These are phyloP conservation scores for Nasonia giraulti DNA, from an alignment of 1,140 invertebrate species.

Conservation along the genomic window DNA sequence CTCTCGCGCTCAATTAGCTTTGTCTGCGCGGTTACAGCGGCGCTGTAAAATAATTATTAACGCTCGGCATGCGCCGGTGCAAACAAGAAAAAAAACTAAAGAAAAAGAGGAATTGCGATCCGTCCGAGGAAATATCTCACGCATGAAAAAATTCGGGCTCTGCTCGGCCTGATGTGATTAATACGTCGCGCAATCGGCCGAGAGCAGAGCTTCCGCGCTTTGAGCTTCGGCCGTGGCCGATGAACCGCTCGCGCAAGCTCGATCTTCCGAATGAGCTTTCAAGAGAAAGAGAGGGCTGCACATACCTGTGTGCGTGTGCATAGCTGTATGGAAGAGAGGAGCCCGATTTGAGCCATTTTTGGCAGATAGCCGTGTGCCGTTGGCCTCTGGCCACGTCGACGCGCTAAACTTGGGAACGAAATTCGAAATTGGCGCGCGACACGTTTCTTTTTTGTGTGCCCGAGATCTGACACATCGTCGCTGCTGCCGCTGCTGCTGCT, in stretches of 20 bases:
- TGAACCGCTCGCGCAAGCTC: constrained; percentile 54
- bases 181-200: constrained; percentile 21
- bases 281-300: background rate
- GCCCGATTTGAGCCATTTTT: background rate
- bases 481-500: background rate
- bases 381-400: background rate
- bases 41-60: constrained; percentile 12
- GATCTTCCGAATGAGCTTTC: background rate
- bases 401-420: background rate
- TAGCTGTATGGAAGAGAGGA: background rate
- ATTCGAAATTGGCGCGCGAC: background rate
- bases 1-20: background rate
- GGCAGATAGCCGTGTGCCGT: background rate
- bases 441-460: background rate
- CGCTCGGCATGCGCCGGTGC: background rate
- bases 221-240: constrained; percentile 28
- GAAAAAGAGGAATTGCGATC: background rate
- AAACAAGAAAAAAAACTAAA: background rate
- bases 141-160: constrained; percentile 20
- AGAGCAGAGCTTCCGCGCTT: constrained; percentile 20
- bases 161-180: constrained; percentile 15
- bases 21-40: background rate
- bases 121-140: constrained; percentile 18
- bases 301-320: too few relatives aligned
- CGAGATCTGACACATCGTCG: background rate